Conservation (phyloP, 1,140 invertebrate genomes). For the Lithobius niger region DNA sequence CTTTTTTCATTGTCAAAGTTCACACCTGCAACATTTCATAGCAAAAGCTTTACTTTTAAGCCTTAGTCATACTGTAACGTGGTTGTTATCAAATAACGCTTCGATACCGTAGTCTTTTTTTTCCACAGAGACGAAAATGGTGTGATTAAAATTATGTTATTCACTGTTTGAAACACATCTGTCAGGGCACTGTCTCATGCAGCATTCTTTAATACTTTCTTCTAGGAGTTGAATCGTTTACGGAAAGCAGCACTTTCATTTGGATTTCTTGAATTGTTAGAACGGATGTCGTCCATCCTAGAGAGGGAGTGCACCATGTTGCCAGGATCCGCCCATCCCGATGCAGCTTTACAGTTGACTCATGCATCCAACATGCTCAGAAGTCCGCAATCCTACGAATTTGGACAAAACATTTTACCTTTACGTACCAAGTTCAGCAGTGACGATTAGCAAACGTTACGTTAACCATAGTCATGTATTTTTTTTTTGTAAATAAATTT, state of each 20-base stretch:
- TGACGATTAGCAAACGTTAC: constrained; percentile 25
- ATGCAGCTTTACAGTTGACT: constrained; percentile 75
- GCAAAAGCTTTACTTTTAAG: no score
- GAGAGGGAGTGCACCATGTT: constrained; percentile 77
- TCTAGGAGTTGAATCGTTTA: constrained; percentile 76
- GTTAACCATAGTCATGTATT: no score
- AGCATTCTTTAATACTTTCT: constrained; percentile 18
- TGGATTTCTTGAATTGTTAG: constrained; percentile 43
- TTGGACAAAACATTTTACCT: constrained; percentile 47
- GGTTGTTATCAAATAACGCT: no score
- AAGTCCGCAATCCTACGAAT: constrained; percentile 40
- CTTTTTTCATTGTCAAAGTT: no score
- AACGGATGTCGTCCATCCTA: constrained; percentile 47
- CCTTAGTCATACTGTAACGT: no score
- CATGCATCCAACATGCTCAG: constrained; percentile 64
- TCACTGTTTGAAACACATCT: no score
- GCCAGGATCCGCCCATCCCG: constrained; percentile 60
- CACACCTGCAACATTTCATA: no score
- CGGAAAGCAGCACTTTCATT: constrained; percentile 74
- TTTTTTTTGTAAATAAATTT: no score
- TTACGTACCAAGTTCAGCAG: constrained; percentile 45
- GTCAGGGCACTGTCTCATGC: no score
- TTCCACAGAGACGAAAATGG: no score
- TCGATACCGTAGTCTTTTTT: no score
- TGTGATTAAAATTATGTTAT: no score